phyloP scores from a whole-genome alignment of 2,888 invertebrate species.

The Chorisops tibialis region DNA sequence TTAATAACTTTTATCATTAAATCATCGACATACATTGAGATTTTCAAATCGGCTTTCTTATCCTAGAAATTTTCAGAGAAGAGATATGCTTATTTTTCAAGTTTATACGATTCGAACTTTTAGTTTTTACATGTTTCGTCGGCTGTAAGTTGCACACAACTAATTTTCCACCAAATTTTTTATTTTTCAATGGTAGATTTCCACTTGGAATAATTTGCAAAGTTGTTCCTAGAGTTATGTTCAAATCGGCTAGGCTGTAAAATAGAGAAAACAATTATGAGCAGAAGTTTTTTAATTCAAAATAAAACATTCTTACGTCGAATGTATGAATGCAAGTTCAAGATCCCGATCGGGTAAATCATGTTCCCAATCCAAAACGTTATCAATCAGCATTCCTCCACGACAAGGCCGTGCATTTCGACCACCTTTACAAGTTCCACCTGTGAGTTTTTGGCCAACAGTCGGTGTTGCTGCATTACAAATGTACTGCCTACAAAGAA shows the following conservation, averaged over 20 bases:
- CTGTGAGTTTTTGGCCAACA: slow-evolving; percentile 70
- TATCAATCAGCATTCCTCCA: slow-evolving; percentile 86
- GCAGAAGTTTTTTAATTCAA: neutral
- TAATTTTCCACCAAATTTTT: slow-evolving; percentile 81
- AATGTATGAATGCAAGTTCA: slow-evolving; percentile 78
- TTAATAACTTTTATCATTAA: slow-evolving; percentile 73
- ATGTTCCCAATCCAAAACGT: slow-evolving; percentile 96
- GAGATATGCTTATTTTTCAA: neutral
- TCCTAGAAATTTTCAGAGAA: slow-evolving; percentile 60
- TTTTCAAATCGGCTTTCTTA: slow-evolving; percentile 83
- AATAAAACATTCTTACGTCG: slow-evolving; percentile 52
- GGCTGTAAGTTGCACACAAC: slow-evolving; percentile 95
- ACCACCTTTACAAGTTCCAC: slow-evolving; percentile 64
- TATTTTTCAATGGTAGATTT: slow-evolving; percentile 80
- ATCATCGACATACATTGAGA: slow-evolving; percentile 85
- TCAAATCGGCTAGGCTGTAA: slow-evolving; percentile 85
- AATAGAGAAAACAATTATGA: slow-evolving; percentile 18
- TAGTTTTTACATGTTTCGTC: slow-evolving; percentile 84
- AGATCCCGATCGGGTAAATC: slow-evolving; percentile 85
- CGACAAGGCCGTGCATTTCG: slow-evolving; percentile 71
- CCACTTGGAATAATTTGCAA: slow-evolving; percentile 97
- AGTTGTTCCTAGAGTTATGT: slow-evolving; percentile 94
- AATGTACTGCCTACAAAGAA: slow-evolving; percentile 69
- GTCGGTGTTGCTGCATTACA: slow-evolving; percentile 72
- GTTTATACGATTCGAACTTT: neutral